Evolutionary conservation across 2,113 vertebrate species (phyloP).

Genomic region (Lagopus muta): DNA sequence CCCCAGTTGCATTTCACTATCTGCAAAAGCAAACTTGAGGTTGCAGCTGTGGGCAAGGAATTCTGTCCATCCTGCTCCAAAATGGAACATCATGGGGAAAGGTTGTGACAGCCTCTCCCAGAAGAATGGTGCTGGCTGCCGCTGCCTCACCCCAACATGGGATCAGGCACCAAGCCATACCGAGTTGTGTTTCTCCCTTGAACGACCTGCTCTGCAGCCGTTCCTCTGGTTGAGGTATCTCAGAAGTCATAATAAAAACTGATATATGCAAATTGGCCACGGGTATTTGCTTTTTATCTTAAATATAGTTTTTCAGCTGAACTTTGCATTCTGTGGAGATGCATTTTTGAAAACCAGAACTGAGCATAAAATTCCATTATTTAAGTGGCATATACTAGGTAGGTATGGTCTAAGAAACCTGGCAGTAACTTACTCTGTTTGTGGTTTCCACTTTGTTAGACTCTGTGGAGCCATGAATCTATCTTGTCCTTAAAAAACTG

Average conservation of each 20-base stretch:
- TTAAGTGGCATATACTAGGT: slow-evolving; percentile 70
- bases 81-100: background rate
- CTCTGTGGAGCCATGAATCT: slow-evolving; percentile 87
- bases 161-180: background rate
- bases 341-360: slow-evolving; percentile 60
- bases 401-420: slow-evolving; percentile 69
- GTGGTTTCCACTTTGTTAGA: slow-evolving; percentile 84
- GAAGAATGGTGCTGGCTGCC: accelerated
- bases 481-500: slow-evolving; percentile 86
- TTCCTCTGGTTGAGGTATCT: slow-evolving; percentile 3
- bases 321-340: slow-evolving; percentile 48
- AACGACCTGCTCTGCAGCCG: background rate
- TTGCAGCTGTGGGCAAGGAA: background rate
- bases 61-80: background rate
- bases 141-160: background rate
- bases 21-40: background rate
- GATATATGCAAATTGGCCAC: slow-evolving; percentile 59
- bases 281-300: slow-evolving; percentile 52
- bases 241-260: slow-evolving; percentile 47
- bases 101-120: accelerated
- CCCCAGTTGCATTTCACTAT: accelerated
- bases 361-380: slow-evolving; percentile 76
- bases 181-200: background rate
- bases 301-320: slow-evolving; percentile 63
- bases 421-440: slow-evolving; percentile 80